A percentile compares a stretch with the other conserved stretches of the same genome.
Evolutionary conservation across 2,113 vertebrate species (phyloP).

Genomic region (Phodopus roborovskii): DNA sequence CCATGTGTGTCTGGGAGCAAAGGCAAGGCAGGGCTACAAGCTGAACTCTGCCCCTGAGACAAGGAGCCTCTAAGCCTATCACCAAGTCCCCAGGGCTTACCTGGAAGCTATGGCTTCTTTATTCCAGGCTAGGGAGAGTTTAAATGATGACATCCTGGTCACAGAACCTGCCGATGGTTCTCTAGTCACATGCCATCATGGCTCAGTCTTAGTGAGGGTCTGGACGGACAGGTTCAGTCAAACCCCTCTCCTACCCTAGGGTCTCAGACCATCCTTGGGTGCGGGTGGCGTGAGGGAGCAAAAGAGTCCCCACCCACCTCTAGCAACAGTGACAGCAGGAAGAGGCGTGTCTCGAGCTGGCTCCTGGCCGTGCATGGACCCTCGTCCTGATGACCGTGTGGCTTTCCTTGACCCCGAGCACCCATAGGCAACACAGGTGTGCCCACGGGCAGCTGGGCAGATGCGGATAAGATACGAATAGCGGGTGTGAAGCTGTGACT

Average conservation of each 20-base stretch:
- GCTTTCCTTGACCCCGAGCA: neutral
- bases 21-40: neutral
- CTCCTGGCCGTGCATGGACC: too few relatives aligned
- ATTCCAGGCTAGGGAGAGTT: neutral
- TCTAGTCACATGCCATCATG: neutral
- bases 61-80: too few relatives aligned
- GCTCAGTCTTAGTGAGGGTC: neutral
- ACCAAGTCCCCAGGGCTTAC: neutral
- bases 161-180: neutral
- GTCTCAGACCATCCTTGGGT: neutral
- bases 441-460: neutral
- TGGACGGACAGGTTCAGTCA: too few relatives aligned
- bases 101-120: neutral
- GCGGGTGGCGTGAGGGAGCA: neutral
- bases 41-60: neutral
- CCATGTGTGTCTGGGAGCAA: too few relatives aligned
- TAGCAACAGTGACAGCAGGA: neutral
- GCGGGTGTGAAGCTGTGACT: neutral
- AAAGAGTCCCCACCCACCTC: too few relatives aligned
- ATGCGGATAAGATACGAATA: neutral
- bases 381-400: neutral
- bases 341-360: neutral
- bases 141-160: neutral
- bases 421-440: neutral
- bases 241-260: neutral